Percentiles rank a stretch among this genome's conserved stretches.
Evolutionary conservation across 1,140 invertebrate genomes (phyloP).

Genomic region (Drosophila lini): DNA sequence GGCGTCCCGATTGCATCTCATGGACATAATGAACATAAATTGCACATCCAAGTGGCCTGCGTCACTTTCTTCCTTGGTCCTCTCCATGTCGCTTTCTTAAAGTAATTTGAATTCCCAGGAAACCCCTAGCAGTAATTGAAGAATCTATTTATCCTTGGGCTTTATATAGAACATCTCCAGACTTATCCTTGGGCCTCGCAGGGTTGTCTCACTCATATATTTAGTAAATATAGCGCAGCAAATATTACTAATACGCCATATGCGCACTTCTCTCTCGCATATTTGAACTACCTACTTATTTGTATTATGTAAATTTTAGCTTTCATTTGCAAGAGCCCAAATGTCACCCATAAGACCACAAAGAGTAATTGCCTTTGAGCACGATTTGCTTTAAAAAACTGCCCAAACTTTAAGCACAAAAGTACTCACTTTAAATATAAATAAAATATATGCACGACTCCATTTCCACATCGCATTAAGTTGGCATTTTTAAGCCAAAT

Average conservation of each 20-base stretch:
- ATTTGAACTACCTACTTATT: background rate
- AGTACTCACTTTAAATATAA: background rate
- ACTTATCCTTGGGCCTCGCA: conserved; percentile 11
- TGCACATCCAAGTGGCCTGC: conserved; percentile 36
- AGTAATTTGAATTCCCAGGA: conserved; percentile 34
- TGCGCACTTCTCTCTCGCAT: background rate
- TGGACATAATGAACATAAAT: conserved; percentile 61
- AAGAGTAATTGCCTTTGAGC: conserved; percentile 6
- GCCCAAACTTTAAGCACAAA: background rate
- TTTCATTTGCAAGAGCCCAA: conserved; percentile 8
- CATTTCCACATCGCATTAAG: background rate
- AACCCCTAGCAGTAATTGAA: conserved; percentile 32
- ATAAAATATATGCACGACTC: background rate
- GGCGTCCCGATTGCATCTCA: conserved; percentile 14
- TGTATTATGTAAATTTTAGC: conserved; percentile 6
- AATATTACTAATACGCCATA: conserved; percentile 1
- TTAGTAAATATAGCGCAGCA: background rate
- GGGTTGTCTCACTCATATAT: conserved; percentile 9
- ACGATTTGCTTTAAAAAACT: background rate
- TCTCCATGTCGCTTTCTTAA: conserved; percentile 11
- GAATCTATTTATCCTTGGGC: conserved; percentile 21
- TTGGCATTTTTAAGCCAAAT: background rate
- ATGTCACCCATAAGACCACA: conserved; percentile 29
- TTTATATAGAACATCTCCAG: background rate
- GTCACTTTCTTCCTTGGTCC: conserved; percentile 7